Conservation (phyloP, 2,113 vertebrate genomes). For the Tonatia bakeri region DNA sequence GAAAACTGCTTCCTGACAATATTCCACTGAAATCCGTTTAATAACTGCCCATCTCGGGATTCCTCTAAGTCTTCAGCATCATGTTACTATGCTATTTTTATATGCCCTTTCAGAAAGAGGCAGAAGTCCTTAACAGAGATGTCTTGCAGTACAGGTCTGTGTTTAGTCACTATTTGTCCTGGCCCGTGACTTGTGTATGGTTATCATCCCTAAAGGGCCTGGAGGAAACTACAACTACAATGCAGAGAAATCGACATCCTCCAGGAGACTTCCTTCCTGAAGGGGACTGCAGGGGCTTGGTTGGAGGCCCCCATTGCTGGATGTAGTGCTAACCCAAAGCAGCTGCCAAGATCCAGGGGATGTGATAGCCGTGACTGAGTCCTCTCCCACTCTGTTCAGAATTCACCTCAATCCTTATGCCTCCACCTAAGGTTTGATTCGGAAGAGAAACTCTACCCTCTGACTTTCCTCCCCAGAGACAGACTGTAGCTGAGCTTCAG, state of each 20-base stretch:
- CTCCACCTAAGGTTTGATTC: rapidly evolving
- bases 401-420: background rate
- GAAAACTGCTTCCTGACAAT: background rate
- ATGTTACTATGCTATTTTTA: background rate
- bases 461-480: background rate
- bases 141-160: background rate
- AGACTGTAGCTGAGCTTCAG: background rate
- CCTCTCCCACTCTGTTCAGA: background rate
- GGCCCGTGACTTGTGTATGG: background rate
- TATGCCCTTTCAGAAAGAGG: background rate
- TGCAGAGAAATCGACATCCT: background rate
- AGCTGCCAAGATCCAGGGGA: too few species aligned
- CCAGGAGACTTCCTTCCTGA: background rate
- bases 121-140: background rate
- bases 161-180: background rate
- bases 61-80: background rate
- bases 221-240: background rate
- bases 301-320: background rate
- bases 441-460: background rate
- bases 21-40: background rate
- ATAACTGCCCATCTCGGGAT: background rate
- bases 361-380: background rate
- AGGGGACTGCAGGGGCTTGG: background rate
- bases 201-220: background rate
- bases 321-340: background rate